phyloP scores from a whole-genome alignment of 2,797 vertebrate genomes.

The Triplophysa bombifrons region DNA sequence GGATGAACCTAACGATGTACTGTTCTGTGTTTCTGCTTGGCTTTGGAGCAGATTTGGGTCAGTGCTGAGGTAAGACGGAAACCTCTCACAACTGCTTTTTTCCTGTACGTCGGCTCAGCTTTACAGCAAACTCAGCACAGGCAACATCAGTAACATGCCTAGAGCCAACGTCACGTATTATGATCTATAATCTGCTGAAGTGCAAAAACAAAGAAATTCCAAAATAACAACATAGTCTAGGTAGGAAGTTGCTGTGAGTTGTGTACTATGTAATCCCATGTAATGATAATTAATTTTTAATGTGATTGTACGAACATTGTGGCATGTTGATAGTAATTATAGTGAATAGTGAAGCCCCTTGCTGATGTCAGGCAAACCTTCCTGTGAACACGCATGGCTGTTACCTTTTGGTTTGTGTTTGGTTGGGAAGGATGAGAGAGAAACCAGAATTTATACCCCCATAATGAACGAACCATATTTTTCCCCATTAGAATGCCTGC shows the following conservation, averaged over 20 bases:
- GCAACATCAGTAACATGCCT: background rate
- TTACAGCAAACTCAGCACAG: conserved; percentile 5
- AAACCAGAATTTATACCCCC: background rate
- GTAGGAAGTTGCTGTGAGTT: background rate
- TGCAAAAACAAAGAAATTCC: background rate
- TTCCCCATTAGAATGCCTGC: conserved; percentile 22
- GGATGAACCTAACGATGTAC: too few species aligned
- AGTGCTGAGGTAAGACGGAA: background rate
- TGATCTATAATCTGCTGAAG: background rate
- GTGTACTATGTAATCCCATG: background rate
- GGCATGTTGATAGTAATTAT: background rate
- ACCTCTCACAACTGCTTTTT: background rate
- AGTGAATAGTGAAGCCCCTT: background rate
- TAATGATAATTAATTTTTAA: background rate
- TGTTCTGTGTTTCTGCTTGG: background rate
- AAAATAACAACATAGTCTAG: background rate
- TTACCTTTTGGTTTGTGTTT: background rate
- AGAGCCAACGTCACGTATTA: background rate
- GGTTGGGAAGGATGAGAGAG: background rate
- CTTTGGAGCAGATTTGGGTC: conserved; percentile 6
- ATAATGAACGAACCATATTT: conserved; percentile 39
- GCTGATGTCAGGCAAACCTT: background rate
- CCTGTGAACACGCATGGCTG: background rate
- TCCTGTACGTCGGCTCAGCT: too few species aligned
- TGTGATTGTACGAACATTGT: background rate